A percentile compares a stretch with the other conserved stretches of the same genome.
Evolutionary conservation across 2,888 invertebrate species (phyloP).

Genomic region (Peribatodes rhomboidaria): DNA sequence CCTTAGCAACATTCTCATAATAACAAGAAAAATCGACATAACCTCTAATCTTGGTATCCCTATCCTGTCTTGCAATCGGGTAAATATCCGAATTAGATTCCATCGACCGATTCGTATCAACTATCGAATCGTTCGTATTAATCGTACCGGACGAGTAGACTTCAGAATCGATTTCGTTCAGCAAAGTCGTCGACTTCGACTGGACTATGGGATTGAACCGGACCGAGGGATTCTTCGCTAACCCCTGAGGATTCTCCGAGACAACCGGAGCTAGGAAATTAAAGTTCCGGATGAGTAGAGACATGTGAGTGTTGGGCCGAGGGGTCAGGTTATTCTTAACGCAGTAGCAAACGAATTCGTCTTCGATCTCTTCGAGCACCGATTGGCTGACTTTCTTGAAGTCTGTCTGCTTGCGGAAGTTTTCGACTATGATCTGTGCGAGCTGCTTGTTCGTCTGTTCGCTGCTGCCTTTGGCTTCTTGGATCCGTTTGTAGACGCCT

Average conservation of each 20-base stretch:
- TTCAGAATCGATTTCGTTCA: conserved; percentile 79
- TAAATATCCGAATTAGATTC: conserved; percentile 79
- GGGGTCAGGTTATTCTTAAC: conserved; percentile 85
- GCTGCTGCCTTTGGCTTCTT: conserved; percentile 89
- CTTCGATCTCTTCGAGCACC: conserved; percentile 93
- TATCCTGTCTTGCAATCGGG: conserved; percentile 80
- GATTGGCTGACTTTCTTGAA: conserved; percentile 94
- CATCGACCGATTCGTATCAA: conserved; percentile 75
- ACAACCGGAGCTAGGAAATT: conserved; percentile 90
- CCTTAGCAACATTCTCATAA: conserved; percentile 90
- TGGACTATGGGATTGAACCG: conserved; percentile 88
- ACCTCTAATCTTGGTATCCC: conserved; percentile 90
- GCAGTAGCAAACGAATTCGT: conserved; percentile 93
- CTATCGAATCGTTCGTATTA: conserved; percentile 66
- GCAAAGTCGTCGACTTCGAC: conserved; percentile 77
- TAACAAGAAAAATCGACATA: conserved; percentile 95
- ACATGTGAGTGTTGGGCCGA: conserved; percentile 93
- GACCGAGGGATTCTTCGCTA: conserved; percentile 84
- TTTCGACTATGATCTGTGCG: conserved; percentile 92
- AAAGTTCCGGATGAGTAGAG: conserved; percentile 94
- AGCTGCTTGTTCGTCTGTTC: conserved; percentile 94
- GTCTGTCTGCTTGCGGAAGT: conserved; percentile 93
- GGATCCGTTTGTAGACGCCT: conserved; percentile 93
- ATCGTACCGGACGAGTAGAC: conserved; percentile 68
- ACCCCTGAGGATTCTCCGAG: conserved; percentile 53